A percentile compares a stretch with the other conserved stretches of the same genome.
phyloP scores from a whole-genome alignment of 2,113 vertebrate genomes.

The Boulengeromyrus knoepffleri region DNA sequence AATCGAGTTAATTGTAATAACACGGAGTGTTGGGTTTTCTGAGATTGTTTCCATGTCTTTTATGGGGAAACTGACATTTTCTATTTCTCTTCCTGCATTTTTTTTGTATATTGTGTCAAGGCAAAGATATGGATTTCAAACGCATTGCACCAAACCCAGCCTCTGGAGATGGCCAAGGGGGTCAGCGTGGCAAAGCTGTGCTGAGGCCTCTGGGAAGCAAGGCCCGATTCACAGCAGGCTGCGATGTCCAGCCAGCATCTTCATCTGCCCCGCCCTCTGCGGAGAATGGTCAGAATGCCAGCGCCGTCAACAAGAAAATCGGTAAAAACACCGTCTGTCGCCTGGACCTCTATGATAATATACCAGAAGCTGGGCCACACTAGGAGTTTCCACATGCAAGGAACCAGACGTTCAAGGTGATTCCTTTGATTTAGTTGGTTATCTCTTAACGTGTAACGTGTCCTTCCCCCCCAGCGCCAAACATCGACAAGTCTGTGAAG shows the following conservation, averaged over 20 bases:
- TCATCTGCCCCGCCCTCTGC: conserved; percentile 25
- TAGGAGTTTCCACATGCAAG: neutral
- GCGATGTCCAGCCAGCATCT: conserved; percentile 44
- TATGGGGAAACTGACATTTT: neutral
- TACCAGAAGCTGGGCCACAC: neutral
- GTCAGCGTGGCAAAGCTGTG: conserved; percentile 43
- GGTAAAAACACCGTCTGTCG: conserved; percentile 53
- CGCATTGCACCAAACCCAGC: conserved; percentile 55
- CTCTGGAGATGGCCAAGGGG: conserved; percentile 36
- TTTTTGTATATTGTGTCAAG: conserved; percentile 40
- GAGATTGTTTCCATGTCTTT: neutral
- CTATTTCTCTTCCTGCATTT: neutral
- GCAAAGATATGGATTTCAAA: conserved; percentile 59
- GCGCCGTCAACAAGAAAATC: conserved; percentile 67
- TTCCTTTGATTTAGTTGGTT: neutral
- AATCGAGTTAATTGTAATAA: neutral
- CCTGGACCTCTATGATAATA: neutral
- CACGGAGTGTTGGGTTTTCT: neutral
- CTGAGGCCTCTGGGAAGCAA: conserved; percentile 48
- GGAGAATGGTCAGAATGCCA: conserved; percentile 54
- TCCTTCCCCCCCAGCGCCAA: conserved; percentile 61
- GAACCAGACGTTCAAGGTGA: neutral
- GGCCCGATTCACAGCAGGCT: conserved; percentile 48
- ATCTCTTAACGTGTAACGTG: neutral
- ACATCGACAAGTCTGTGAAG: conserved; percentile 90